Evolutionary conservation across 1,140 invertebrate species (phyloP).

Genomic region (Aphis craccivora): DNA sequence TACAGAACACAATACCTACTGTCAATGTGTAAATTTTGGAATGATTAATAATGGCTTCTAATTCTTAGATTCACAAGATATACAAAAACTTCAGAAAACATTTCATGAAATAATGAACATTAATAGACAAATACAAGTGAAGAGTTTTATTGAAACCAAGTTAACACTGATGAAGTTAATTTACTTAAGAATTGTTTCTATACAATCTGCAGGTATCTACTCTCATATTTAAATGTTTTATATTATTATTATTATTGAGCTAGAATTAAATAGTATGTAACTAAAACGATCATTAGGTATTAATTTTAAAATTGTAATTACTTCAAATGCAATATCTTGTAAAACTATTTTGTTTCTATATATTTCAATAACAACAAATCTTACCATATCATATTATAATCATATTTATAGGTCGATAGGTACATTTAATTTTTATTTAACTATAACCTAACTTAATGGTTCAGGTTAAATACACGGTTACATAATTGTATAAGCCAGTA

Average conservation of each 20-base stretch:
- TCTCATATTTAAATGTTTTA: neutral
- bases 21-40: neutral
- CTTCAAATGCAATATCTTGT: too few relatives aligned
- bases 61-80: conserved; percentile 69
- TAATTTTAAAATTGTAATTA: neutral
- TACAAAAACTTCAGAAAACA: conserved; percentile 69
- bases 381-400: too few relatives aligned
- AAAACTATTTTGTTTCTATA: too few relatives aligned
- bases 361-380: too few relatives aligned
- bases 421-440: too few relatives aligned
- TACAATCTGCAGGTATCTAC: conserved; percentile 71
- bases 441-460: too few relatives aligned
- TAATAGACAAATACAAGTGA: conserved; percentile 67
- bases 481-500: too few relatives aligned
- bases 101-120: conserved; percentile 67
- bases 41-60: neutral
- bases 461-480: too few relatives aligned
- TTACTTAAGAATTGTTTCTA: conserved; percentile 73
- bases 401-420: too few relatives aligned
- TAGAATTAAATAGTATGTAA: neutral
- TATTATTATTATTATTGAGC: too few relatives aligned
- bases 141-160: conserved; percentile 74
- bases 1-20: conserved; percentile 62
- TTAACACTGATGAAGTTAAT: conserved; percentile 74
- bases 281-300: neutral